Evolutionary conservation across 2,113 vertebrate genomes (phyloP).

Genomic region (Ptilonorhynchus violaceus): DNA sequence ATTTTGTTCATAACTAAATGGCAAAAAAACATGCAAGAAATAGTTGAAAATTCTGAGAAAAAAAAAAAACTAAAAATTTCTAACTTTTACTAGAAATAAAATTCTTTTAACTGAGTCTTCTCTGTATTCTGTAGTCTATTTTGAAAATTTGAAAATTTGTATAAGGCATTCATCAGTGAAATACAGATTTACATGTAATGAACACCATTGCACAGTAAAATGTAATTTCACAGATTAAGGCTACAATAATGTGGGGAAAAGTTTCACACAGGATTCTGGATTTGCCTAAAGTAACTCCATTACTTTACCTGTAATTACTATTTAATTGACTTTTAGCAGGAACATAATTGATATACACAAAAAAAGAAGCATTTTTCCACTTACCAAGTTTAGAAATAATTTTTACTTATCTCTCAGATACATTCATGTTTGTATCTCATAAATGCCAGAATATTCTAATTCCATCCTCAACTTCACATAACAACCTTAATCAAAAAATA

Average conservation of each 20-base stretch:
- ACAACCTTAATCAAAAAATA: background rate
- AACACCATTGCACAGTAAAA: constrained; percentile 50
- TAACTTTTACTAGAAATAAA: background rate
- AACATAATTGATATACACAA: constrained; percentile 41
- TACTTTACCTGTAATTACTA: constrained; percentile 56
- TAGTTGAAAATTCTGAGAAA: background rate
- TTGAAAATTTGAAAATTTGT: background rate
- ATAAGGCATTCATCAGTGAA: background rate
- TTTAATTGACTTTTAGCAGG: constrained; percentile 49
- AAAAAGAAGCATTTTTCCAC: constrained; percentile 10
- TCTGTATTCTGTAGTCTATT: background rate
- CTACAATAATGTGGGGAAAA: constrained; percentile 28
- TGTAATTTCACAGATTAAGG: constrained; percentile 53
- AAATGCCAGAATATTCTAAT: background rate
- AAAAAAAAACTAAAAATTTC: background rate
- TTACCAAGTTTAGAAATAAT: constrained; percentile 36
- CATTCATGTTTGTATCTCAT: background rate
- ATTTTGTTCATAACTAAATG: background rate
- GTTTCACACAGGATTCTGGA: constrained; percentile 45
- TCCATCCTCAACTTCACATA: background rate
- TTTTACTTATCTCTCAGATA: constrained; percentile 12
- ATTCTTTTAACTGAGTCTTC: background rate
- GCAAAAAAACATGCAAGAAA: background rate
- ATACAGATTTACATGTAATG: constrained; percentile 29
- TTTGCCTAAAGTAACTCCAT: constrained; percentile 50